Evolutionary conservation across 2,888 invertebrate species (phyloP), one percentile per base, ranked within the genome.

Genomic region (Microdon myrmicae): DNA sequence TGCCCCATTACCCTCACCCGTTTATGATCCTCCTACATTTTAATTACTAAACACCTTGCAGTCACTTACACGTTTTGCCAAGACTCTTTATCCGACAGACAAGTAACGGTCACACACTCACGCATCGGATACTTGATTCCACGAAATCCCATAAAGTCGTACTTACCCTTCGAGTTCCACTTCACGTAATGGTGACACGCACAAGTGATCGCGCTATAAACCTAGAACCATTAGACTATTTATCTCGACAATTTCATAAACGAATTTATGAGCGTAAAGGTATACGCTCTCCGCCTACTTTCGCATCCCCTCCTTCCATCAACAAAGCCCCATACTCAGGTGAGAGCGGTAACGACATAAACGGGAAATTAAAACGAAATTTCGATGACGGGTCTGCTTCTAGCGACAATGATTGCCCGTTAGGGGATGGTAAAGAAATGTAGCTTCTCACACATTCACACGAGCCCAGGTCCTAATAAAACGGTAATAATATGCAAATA

Each of bases 401-500:
- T 14, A 22, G 43, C 16, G 23, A 3, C 2, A 17, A 26, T n/a
- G n/a, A 14, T 9, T 20, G 20, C n/a, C 20, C 34, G 9, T 19
- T 22, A n/a, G 22, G 6, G 12, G 19, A 6, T 34, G 16, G 7
- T 9, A 8, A 6, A 13, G 64, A 53, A 64, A 64, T 51, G 58
- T 64, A 37, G 45, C 51, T 61, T 64, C 58, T 58, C 64, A 58
- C 51, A 64, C 49, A 39, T 20, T 23, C 13, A 7, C 23, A 6
- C n/a, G 6, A 20, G 8, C 38, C 39, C 35, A 29, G 13, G 16
- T 17, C 51, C 45, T 56, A 64, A 64, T 64, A 64, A 64, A 64
- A 64, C 23, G 29, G 43, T 64, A 64, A 64, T 64, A 64, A 64
- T 64, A 64, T 64, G 64, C 64, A 64, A 64, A 64, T 64, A 64